phyloP scores from a whole-genome alignment of 1,140 invertebrate genomes.

The Diorhabda carinulata region DNA sequence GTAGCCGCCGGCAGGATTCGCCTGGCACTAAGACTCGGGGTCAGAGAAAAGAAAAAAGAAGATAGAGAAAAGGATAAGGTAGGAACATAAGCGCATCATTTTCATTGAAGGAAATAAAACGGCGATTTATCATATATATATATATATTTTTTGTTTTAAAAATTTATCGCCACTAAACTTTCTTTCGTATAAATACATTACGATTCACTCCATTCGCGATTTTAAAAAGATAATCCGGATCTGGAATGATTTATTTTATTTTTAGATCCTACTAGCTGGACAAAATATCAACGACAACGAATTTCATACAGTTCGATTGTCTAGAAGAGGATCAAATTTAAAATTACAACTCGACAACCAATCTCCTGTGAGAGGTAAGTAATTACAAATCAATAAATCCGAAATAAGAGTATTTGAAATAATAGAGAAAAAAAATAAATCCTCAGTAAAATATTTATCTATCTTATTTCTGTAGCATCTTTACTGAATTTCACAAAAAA shows the following conservation, averaged over 20 bases:
- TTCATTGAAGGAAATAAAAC: no score
- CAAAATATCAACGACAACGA: constrained; percentile 84
- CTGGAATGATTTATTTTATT: constrained; percentile 25
- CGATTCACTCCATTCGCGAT: no score
- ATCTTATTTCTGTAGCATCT: no score
- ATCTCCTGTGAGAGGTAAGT: constrained; percentile 70
- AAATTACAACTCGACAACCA: constrained; percentile 83
- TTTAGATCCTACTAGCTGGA: constrained; percentile 76
- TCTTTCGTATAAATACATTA: no score
- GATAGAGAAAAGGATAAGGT: constrained; percentile 65
- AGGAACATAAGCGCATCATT: neutral
- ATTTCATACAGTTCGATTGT: constrained; percentile 90
- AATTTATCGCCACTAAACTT: no score
- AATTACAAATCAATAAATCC: neutral
- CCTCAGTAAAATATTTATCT: no score
- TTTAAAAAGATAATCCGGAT: no score
- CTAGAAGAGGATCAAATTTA: constrained; percentile 75
- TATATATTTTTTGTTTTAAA: no score
- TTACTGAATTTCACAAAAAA: no score
- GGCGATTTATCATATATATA: no score
- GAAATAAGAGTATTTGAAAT: no score
- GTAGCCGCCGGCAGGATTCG: constrained; percentile 76
- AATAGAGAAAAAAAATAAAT: no score
- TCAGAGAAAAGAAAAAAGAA: constrained; percentile 70
- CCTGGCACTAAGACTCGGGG: constrained; percentile 76